Evolutionary conservation across 2,113 vertebrate species (phyloP).

Genomic region (Cheilinus undulatus): DNA sequence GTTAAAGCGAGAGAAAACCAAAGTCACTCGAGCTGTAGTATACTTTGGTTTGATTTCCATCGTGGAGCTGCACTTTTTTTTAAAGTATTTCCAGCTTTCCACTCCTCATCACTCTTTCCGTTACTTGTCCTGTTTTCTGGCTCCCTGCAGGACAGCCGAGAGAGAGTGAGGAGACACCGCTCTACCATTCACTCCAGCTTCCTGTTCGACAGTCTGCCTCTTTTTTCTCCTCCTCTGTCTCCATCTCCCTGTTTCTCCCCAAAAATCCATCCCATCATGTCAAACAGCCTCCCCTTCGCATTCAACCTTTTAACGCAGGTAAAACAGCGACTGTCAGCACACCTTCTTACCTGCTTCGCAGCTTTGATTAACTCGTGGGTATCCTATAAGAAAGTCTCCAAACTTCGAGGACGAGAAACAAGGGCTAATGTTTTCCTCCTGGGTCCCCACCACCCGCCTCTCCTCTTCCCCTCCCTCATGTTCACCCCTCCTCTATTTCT

Average conservation of each 20-base stretch:
- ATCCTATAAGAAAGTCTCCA: not conserved
- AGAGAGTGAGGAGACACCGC: not conserved
- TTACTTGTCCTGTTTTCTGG: not conserved
- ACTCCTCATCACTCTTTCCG: slow-evolving; percentile 6
- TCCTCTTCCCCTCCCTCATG: not conserved
- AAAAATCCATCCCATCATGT: slow-evolving; percentile 4
- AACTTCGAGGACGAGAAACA: not conserved
- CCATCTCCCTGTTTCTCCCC: not conserved
- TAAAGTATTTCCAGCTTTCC: not conserved
- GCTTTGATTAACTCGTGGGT: not conserved
- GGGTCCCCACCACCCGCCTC: slow-evolving; percentile 11
- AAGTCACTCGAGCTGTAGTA: not conserved
- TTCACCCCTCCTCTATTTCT: slow-evolving; percentile 38
- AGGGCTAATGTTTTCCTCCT: slow-evolving; percentile 41
- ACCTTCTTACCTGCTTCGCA: slow-evolving; percentile 35
- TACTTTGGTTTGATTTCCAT: no score
- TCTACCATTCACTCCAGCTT: slow-evolving; percentile 14
- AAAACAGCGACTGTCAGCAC: not conserved
- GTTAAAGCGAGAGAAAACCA: not conserved
- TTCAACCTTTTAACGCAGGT: not conserved
- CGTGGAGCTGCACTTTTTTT: no score
- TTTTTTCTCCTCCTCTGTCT: slow-evolving; percentile 24
- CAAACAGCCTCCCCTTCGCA: not conserved
- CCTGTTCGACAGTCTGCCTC: slow-evolving; percentile 18
- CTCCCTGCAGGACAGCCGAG: not conserved